phyloP scores from a whole-genome alignment of 2,113 vertebrate genomes.

The Lagopus leucura region DNA sequence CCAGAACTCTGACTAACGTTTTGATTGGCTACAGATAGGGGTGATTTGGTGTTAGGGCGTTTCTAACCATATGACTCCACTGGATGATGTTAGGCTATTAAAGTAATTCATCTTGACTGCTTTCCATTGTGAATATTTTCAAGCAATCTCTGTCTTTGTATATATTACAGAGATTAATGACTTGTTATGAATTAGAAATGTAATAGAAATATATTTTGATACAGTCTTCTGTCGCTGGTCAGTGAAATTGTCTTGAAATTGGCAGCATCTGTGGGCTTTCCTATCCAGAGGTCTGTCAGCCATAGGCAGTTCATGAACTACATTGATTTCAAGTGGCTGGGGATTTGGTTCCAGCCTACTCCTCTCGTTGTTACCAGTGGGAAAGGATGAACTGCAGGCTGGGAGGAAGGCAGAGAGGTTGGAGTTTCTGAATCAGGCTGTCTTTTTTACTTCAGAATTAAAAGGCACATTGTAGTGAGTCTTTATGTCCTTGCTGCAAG shows the following conservation, averaged over 20 bases:
- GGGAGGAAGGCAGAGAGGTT: not conserved
- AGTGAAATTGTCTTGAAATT: not conserved
- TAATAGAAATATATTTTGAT: too few species aligned
- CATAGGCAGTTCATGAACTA: not conserved
- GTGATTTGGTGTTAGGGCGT: not conserved
- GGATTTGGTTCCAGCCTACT: not conserved
- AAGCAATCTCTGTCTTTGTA: not conserved
- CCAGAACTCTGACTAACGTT: constrained; percentile 6
- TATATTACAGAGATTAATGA: not conserved
- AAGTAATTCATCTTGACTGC: not conserved
- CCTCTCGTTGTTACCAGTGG: not conserved
- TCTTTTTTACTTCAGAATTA: not conserved
- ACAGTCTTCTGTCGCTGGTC: not conserved
- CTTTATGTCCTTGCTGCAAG: not conserved
- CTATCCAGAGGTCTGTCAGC: not conserved
- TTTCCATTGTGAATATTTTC: not conserved
- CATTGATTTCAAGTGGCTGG: not conserved
- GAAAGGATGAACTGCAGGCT: not conserved
- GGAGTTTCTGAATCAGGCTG: not conserved
- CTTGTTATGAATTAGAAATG: not conserved
- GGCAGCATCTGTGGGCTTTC: not conserved
- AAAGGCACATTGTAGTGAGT: not conserved
- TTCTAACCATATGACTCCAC: not conserved
- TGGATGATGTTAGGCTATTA: not conserved
- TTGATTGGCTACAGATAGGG: constrained; percentile 14